Evolutionary conservation across 2,113 vertebrate genomes (phyloP).

Genomic region (Notechis scutatus): DNA sequence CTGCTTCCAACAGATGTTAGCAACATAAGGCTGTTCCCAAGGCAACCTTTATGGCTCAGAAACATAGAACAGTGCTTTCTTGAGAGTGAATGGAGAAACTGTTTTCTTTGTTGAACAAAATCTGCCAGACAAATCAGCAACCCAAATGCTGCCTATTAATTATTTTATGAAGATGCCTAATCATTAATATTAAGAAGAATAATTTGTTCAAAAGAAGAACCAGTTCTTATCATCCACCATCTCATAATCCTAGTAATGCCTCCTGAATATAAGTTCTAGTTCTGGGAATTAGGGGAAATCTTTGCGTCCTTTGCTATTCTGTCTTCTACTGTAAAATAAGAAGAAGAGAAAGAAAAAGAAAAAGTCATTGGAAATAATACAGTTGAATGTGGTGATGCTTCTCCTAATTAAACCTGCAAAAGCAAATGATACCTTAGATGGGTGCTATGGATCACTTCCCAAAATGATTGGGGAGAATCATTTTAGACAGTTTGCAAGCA

Average conservation of each 20-base stretch:
- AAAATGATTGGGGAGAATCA: neutral
- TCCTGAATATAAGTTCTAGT: neutral
- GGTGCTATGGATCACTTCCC: neutral
- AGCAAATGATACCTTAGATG: neutral
- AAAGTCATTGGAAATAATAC: neutral
- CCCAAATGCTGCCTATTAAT: neutral
- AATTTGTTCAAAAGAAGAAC: neutral
- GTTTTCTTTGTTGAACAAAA: neutral
- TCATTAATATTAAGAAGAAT: neutral
- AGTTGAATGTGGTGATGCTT: neutral
- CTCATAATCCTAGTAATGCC: neutral
- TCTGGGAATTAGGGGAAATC: neutral
- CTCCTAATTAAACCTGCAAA: neutral
- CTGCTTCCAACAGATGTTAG: neutral
- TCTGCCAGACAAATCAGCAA: neutral
- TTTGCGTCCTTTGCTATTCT: neutral
- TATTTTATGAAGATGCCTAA: neutral
- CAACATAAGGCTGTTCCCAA: conserved; percentile 1
- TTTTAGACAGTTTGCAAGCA: neutral
- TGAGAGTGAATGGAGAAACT: neutral
- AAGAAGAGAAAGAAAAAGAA: neutral
- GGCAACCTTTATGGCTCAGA: conserved; percentile 2
- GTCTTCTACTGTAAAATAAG: neutral
- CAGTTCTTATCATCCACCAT: neutral
- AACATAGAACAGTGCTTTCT: neutral